These are phyloP conservation scores for Chelonus formosanus DNA, from an alignment of 2,888 invertebrate genomes.

Conservation along the genomic window DNA sequence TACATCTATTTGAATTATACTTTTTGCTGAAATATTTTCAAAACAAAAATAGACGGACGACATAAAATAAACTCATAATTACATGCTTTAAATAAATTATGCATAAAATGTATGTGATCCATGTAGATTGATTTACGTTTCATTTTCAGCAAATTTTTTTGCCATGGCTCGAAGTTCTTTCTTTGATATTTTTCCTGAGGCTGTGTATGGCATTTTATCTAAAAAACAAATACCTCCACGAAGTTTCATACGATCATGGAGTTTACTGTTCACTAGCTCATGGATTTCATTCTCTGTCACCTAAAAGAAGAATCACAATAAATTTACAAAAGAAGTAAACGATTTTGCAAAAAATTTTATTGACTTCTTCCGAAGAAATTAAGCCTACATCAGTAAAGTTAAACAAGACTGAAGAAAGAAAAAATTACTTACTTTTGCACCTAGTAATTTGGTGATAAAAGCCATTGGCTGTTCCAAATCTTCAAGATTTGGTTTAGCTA, in stretches of 20 bases:
- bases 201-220: constrained; percentile 50
- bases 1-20: too few species aligned
- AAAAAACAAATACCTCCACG: constrained; percentile 54
- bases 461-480: constrained; percentile 56
- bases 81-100: too few species aligned
- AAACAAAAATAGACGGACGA: too few species aligned
- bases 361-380: too few species aligned
- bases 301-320: constrained; percentile 41
- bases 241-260: constrained; percentile 48
- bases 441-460: constrained; percentile 46
- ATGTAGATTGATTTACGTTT: too few species aligned
- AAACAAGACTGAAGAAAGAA: too few species aligned
- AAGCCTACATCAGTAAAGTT: too few species aligned
- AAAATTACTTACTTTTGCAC: constrained; percentile 44
- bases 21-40: too few species aligned
- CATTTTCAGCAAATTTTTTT: constrained; percentile 14
- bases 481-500: constrained; percentile 48
- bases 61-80: too few species aligned
- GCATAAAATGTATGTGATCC: too few species aligned
- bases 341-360: too few species aligned
- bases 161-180: constrained; percentile 47
- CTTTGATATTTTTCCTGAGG: constrained; percentile 45
- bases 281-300: constrained; percentile 52
- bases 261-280: constrained; percentile 42
- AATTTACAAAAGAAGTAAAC: too few species aligned